Percentiles rank a stretch among this genome's conserved stretches.
phyloP scores from a whole-genome alignment of 2,113 vertebrate species.

The Puffinus mauretanicus region DNA sequence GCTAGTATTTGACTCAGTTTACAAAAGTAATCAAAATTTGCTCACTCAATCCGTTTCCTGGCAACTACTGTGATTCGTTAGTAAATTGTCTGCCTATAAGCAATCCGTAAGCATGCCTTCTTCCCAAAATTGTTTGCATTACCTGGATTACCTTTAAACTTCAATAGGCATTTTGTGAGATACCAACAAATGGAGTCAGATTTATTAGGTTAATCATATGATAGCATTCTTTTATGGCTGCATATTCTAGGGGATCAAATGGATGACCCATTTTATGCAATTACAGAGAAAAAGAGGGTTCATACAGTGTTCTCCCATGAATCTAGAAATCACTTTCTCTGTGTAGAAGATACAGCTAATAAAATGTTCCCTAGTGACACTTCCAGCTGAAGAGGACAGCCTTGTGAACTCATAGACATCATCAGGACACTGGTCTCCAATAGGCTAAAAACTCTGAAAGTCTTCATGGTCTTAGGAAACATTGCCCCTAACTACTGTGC shows the following conservation, averaged over 20 bases:
- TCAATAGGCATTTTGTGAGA: not conserved
- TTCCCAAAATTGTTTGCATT: constrained; percentile 10
- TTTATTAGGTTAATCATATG: not conserved
- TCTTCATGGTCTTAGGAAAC: not conserved
- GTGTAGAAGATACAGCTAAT: not conserved
- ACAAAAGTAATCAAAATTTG: constrained; percentile 26
- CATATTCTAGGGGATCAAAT: not conserved
- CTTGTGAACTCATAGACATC: not conserved
- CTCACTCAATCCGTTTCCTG: not conserved
- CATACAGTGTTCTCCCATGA: not conserved
- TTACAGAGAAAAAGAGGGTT: not conserved
- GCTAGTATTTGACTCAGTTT: not conserved
- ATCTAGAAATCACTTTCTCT: not conserved
- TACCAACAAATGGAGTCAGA: not conserved
- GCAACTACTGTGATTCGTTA: constrained; percentile 2
- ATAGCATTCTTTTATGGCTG: not conserved
- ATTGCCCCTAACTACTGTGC: not conserved
- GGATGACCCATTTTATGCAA: not conserved
- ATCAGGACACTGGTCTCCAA: not conserved
- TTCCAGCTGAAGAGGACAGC: not conserved
- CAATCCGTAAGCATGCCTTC: not conserved
- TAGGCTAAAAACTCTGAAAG: not conserved
- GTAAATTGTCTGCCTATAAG: not conserved
- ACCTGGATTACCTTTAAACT: not conserved
- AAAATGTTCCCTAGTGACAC: not conserved